These are phyloP conservation scores for Dysmachus trigonus DNA, from an alignment of 2,888 invertebrate species.

Conservation along the genomic window DNA sequence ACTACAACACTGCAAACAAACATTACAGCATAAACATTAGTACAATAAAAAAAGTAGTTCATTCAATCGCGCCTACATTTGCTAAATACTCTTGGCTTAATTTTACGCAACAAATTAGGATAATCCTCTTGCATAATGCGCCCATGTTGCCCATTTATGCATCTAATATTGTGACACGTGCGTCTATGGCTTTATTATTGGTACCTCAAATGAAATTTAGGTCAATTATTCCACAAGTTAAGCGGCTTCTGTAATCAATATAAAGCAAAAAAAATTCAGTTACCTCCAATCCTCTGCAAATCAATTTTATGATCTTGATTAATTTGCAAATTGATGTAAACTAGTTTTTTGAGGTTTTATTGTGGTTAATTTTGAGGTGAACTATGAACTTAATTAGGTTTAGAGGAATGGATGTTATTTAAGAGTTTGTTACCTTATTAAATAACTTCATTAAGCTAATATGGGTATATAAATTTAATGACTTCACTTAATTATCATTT, in stretches of 20 bases:
- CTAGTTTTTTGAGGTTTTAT: background rate
- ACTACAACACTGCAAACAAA: background rate
- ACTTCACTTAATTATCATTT: background rate
- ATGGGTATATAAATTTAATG: background rate
- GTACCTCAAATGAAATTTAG: background rate
- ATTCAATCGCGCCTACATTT: background rate
- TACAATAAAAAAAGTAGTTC: background rate
- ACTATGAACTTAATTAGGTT: background rate
- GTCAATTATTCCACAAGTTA: background rate
- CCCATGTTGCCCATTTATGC: background rate
- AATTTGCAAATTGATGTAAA: background rate
- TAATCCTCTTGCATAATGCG: background rate
- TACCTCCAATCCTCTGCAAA: background rate
- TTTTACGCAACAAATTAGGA: background rate
- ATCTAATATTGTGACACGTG: background rate
- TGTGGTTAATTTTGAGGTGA: background rate
- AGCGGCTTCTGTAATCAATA: background rate
- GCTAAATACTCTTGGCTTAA: background rate
- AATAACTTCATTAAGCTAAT: background rate
- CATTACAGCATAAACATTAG: background rate
- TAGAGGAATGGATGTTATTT: background rate
- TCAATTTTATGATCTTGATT: background rate
- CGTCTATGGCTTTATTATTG: background rate
- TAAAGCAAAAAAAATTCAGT: background rate
- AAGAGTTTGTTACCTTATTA: background rate